Base-by-base conservation (phyloP, 2,797 vertebrate genomes). In the Ctenopoma kingsleyae region DNA sequence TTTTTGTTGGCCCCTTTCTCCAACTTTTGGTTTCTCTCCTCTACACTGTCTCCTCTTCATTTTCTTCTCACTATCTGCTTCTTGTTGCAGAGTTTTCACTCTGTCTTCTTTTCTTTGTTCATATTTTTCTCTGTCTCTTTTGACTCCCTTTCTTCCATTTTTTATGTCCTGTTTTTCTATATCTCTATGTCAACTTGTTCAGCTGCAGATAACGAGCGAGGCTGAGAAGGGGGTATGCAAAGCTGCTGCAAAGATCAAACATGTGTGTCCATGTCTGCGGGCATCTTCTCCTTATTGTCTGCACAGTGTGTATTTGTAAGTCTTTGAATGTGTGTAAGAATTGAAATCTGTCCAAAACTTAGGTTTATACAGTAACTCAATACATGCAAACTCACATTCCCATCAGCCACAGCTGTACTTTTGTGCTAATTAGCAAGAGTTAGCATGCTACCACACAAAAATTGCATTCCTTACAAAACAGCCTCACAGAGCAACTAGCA, bases 1-100 rank as follows among this genome's bases (percentile, higher is more conserved):
- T 68, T 78, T 80, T 12, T 38, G 20, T 53, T 35, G 6, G 10
- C 12, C 12, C 59, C 25, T 58, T 61, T 20, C 3, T 16, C 47
- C 19, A 2, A 57, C 10, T 32, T 58, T 36, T 40, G n/a, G n/a
- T 47, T 15, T 3, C 40, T 46, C 16, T 50, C 32, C 43, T 58
- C 35, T 19, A 1, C 6, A 1, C 19, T 23, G 4, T 44, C 36
- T 32, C 5, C 27, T 13, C 30, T 25, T 47, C 22, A 25, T 16
- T 57, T 38, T 27, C 40, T 47, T 47, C 30, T 38, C 11, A 13
- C 56, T 58, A 5, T 69, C 59, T 30, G 13, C 13, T 54, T 8
- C 47, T 25, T 5, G 13, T 60, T 13, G 11, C 10, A 38, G 36
- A 13, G 36, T 38, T 40, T 40, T 40, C 36, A 5, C 23, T 25